Base-by-base conservation (phyloP, 1,140 invertebrate genomes). In the Chymomyza costata region DNA sequence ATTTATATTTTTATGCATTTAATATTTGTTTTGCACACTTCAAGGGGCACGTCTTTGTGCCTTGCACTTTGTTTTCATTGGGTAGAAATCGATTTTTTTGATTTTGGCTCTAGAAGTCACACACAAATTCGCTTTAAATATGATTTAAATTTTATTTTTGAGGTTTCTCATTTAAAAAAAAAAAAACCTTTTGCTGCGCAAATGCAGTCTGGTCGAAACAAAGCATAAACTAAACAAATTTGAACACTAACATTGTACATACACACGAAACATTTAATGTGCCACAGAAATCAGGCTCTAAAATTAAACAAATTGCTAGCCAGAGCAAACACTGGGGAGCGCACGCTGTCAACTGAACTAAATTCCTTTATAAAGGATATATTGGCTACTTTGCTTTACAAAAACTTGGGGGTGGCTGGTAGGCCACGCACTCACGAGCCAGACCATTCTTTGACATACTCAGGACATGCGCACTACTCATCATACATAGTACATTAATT, bases 301-400 rank as follows among this genome's bases (percentile, higher is more conserved):
- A 28, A 11, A 46, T 65, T 21, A 44, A 60, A 60, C 35, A 78
- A 44, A 34, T 46, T 13, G 28, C 32, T 63, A 31, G 55, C 16
- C 53, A 54, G 57, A 54, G 54, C 49, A 59, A 46, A 65, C 66
- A 70, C 65, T 56, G 63, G 61, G 54, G 63, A 57, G 62, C 62
- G 67, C 67, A 71, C 66, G 73, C 73, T 71, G 66, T 67, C 71
- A 76, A 78, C 71, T 76, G 71, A 67, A 78, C 73, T 64, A 80
- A 80, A 78, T 78, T 78, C 71, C 73, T 70, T n/a, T 56, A 80
- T 59, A 71, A 54, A 60, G 57, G 59, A 53, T 56, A 54, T 46
- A 49, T 58, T 52, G 55, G 35, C 34, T 47, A 51, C 40, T 51
- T 44, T 31, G 52, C 37, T 28, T 31, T 43, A 47, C 44, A n/a